A percentile compares a stretch with the other conserved stretches of the same genome.
These are phyloP conservation scores for Rousettus madagascariensis DNA, from an alignment of 2,797 vertebrate species.

Conservation along the genomic window DNA sequence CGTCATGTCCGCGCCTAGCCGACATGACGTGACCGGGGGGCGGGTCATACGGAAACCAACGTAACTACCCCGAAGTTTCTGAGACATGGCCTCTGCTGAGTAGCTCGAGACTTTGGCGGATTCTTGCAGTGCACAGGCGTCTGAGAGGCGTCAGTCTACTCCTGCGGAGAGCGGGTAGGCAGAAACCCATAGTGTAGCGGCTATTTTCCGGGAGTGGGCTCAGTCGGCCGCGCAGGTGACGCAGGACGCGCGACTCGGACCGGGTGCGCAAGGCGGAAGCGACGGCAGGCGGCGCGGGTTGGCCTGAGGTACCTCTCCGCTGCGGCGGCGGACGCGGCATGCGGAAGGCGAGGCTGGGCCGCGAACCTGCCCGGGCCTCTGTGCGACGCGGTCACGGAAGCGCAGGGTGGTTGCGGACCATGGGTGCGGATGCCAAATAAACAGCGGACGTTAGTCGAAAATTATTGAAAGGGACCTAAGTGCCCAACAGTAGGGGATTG, in stretches of 20 bases:
- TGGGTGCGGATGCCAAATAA: not conserved
- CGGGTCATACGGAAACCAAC: not conserved
- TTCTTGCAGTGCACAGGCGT: rapidly evolving
- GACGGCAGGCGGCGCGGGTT: rapidly evolving
- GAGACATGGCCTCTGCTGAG: rapidly evolving
- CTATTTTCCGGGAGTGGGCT: rapidly evolving
- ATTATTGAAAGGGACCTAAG: not conserved
- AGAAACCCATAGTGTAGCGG: not conserved
- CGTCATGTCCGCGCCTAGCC: not conserved
- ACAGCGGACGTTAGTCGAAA: not conserved
- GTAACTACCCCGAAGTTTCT: not conserved
- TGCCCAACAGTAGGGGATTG: not conserved
- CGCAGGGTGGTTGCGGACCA: rapidly evolving
- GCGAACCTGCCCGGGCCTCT: rapidly evolving
- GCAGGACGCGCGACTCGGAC: not conserved
- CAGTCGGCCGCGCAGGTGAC: not conserved
- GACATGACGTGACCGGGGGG: not conserved
- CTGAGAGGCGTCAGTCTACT: not conserved
- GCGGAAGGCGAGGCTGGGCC: rapidly evolving
- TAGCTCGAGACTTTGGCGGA: rapidly evolving
- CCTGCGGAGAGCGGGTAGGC: not conserved
- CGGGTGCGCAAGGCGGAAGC: not conserved
- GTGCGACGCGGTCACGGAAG: rapidly evolving
- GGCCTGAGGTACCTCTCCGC: rapidly evolving
- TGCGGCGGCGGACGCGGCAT: rapidly evolving